Evolutionary conservation across 2,113 vertebrate species (phyloP).

Genomic region (Damaliscus lunatus): DNA sequence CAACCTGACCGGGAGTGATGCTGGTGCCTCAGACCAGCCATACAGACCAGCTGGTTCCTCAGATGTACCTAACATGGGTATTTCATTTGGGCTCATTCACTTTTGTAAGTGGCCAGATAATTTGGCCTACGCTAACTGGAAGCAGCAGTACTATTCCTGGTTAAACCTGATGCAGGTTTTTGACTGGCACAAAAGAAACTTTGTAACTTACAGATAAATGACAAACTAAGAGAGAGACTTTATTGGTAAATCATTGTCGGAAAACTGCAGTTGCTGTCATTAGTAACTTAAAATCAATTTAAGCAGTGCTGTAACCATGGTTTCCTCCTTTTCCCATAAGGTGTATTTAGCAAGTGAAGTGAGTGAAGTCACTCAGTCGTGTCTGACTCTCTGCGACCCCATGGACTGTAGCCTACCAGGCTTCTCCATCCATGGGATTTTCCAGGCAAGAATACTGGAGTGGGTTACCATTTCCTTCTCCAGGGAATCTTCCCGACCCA

Average conservation of each 20-base stretch:
- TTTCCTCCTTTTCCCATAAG: neutral
- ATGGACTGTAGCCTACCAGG: too few species aligned
- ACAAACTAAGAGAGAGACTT: slow-evolving; percentile 68
- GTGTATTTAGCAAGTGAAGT: neutral
- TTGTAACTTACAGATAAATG: neutral
- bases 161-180: neutral
- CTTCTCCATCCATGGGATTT: too few species aligned
- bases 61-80: neutral
- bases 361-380: too few species aligned
- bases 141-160: neutral
- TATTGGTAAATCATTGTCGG: slow-evolving; percentile 59
- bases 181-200: neutral
- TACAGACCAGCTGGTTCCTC: neutral
- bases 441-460: too few species aligned
- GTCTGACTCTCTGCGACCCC: too few species aligned
- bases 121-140: neutral
- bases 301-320: slow-evolving; percentile 1
- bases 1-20: neutral
- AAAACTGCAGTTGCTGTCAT: neutral
- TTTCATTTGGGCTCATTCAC: neutral
- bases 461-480: too few species aligned
- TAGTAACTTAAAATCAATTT: slow-evolving; percentile 26
- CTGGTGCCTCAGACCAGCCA: neutral
- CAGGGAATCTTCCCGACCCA: too few species aligned
- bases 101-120: neutral